A percentile compares a stretch with the other conserved stretches of the same genome.
Evolutionary conservation across 2,113 vertebrate genomes (phyloP).

Genomic region (Fregetta grallaria): DNA sequence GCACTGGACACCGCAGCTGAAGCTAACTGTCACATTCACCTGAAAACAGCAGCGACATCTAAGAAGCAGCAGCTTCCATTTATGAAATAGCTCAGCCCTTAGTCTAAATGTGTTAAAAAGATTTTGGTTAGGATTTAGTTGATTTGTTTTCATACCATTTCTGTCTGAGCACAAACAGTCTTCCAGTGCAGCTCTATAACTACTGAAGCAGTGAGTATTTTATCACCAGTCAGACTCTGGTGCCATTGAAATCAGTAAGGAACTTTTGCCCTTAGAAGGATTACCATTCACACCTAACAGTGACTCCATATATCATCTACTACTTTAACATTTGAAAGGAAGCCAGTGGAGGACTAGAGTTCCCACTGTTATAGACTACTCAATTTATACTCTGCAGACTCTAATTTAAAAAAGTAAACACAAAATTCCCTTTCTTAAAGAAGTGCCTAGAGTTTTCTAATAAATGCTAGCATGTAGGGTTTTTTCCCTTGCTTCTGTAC

Average conservation of each 20-base stretch:
- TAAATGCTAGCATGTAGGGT: neutral
- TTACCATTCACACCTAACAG: neutral
- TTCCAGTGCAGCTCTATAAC: neutral
- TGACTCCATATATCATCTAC: neutral
- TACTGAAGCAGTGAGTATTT: neutral
- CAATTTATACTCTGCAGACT: neutral
- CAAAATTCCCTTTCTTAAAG: neutral
- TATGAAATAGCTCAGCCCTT: neutral
- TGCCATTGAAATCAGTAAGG: neutral
- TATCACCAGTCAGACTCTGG: neutral
- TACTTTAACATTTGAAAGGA: neutral
- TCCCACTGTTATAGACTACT: neutral
- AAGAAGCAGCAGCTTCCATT: neutral
- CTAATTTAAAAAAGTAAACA: neutral
- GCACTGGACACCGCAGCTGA: neutral
- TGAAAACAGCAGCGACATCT: neutral
- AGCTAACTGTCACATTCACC: neutral
- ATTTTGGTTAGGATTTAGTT: neutral
- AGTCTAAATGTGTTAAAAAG: neutral
- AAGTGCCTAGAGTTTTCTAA: neutral
- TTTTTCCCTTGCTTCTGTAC: neutral
- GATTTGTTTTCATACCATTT: neutral
- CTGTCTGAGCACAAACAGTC: neutral
- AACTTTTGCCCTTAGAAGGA: neutral
- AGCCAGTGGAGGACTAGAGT: neutral